Evolutionary conservation across 2,888 invertebrate genomes (phyloP), one percentile per base, ranked within the genome.

Genomic region (Brachyopa scutellaris): DNA sequence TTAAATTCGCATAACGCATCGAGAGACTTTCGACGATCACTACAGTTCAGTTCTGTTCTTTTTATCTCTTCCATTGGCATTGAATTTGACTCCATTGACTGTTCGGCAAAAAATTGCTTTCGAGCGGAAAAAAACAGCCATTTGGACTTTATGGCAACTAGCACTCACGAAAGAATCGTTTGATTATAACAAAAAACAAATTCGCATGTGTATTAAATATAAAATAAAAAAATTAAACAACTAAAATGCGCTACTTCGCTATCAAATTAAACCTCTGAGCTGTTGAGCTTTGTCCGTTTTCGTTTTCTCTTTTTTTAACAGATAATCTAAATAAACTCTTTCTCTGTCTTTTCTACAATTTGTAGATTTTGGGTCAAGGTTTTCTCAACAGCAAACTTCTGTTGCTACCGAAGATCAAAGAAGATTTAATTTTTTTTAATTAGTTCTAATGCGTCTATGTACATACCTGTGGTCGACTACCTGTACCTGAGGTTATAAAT

Each of bases 111-210:
- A 61, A 13, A 40, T 17, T 9, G 6, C 13, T 45, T 26, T 47
- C 7, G n/a, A n/a, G n/a, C n/a, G n/a, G n/a, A n/a, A n/a, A n/a
- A n/a, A n/a, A n/a, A n/a, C n/a, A n/a, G 47, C 23, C 42, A 29
- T 36, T 31, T 47, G 47, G 57, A 69, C 57, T 69, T 38, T 47
- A 47, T 15, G 55, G 19, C 26, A 38, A 57, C 57, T 38, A 57
- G 38, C 36, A 38, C 36, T 36, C 47, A 11, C 55, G 15, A 33
- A 47, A 9, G 55, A 21, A 33, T 33, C 8, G 17, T 0, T 21
- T 47, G 3, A 47, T 26, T 21, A 21, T 23, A 23, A 5, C 4
- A n/a, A n/a, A 45, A 45, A 45, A 45, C 1, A 1, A 26, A 29
- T 49, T 49, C 47, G 26, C 23, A n/a, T n/a, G 15, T 49, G 47